Base-by-base conservation (phyloP, 1,140 invertebrate species). In the Prorops nasuta region DNA sequence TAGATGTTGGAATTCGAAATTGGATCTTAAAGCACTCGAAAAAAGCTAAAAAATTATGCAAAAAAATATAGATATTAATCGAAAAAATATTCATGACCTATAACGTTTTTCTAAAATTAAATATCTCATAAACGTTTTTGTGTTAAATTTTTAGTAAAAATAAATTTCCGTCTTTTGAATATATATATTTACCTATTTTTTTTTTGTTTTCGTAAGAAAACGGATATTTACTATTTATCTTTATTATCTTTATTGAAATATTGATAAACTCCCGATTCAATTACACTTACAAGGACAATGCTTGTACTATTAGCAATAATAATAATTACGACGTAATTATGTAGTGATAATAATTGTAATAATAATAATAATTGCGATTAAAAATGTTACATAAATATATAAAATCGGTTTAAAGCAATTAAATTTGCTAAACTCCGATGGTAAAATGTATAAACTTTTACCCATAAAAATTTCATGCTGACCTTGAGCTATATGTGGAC, bases 311-410 rank as follows among this genome's bases (percentile, higher is more conserved):
- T 28, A 28, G 10, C 10, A 28, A 28, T 28, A 28, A 6, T 28
- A 28, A 28, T 28, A 28, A 28, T 28, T 6, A 28, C n/a, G n/a
- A n/a, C n/a, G 24, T 28, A 28, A 10, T 28, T 28, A n/a, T 28
- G 24, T 28, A 28, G 56, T 48, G 44, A 53, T 53, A 56, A 20
- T 54, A 50, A 44, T 52, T 54, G 54, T 49, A 56, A 60, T 51
- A 57, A 55, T 58, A 48, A 62, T 42, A 58, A 60, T 52, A 51
- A 64, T 60, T 44, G 62, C 56, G 28, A 41, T 64, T 54, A 31
- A 38, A 59, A 48, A 51, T 54, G 53, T 54, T 53, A 55, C 56
- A 65, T 56, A 63, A 64, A 63, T 65, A 67, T 66, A 64, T 57
- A 64, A 64, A 57, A 64, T 58, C 63, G 37, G 54, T 47, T 56